Percentiles rank a stretch among this genome's conserved stretches.
Evolutionary conservation across 2,797 vertebrate species (phyloP).

Genomic region (Petrocephalus schoutedeni): DNA sequence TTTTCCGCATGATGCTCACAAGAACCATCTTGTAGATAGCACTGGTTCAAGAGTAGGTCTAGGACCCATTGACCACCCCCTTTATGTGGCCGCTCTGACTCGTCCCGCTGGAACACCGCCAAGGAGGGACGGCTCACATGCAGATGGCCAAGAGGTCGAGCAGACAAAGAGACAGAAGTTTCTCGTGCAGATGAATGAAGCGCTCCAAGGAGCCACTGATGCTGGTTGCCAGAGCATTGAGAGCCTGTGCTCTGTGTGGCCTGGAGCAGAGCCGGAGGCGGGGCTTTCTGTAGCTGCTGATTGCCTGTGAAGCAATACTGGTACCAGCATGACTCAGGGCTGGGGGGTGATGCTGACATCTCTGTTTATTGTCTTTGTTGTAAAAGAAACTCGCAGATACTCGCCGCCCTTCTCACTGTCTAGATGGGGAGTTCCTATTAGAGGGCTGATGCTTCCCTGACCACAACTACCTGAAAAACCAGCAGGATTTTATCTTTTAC

Average conservation of each 20-base stretch:
- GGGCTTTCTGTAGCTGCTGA: constrained; percentile 41
- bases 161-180: constrained; percentile 8
- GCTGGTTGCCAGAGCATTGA: background rate
- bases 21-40: background rate
- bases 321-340: constrained; percentile 29
- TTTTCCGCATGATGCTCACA: background rate
- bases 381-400: constrained; percentile 37
- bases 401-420: constrained; percentile 16
- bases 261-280: constrained; percentile 28
- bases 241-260: constrained; percentile 4
- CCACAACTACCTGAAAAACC: constrained; percentile 47
- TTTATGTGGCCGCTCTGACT: background rate
- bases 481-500: constrained; percentile 58
- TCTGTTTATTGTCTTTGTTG: constrained; percentile 42
- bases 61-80: background rate
- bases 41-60: background rate
- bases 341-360: constrained; percentile 15
- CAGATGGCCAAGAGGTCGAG: background rate
- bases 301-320: constrained; percentile 40
- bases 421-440: constrained; percentile 21
- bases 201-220: background rate
- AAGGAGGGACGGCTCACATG: background rate
- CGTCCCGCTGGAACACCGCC: constrained; percentile 6
- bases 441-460: constrained; percentile 52
- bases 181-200: background rate